Percentiles rank a stretch among this genome's conserved stretches.
Evolutionary conservation across 2,797 vertebrate genomes (phyloP).

Genomic region (Macropodus opercularis): DNA sequence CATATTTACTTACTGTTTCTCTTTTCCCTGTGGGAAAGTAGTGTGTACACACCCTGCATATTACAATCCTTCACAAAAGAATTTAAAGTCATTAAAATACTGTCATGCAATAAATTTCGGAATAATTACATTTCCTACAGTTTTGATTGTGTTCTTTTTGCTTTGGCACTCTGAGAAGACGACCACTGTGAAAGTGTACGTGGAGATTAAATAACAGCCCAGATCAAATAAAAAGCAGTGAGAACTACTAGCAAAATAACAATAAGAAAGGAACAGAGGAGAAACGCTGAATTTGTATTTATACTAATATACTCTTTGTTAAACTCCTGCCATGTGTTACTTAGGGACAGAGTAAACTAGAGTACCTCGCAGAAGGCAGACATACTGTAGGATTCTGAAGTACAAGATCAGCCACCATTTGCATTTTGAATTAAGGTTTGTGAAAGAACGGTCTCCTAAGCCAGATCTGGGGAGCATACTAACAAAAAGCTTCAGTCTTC

Average conservation of each 20-base stretch:
- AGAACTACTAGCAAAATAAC: not conserved
- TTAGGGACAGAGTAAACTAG: not conserved
- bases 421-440: constrained; percentile 63
- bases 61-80: constrained; percentile 17
- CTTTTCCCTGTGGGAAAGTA: constrained; percentile 12
- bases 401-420: constrained; percentile 55
- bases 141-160: not conserved
- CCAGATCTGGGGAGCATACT: constrained; percentile 34
- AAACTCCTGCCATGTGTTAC: not conserved
- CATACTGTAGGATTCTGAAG: constrained; percentile 40
- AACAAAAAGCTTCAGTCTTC: constrained; percentile 73
- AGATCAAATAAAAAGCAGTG: not conserved
- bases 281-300: not conserved
- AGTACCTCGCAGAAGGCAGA: constrained; percentile 22
- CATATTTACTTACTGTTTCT: constrained; percentile 36
- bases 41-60: not conserved
- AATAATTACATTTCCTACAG: not conserved
- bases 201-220: not conserved
- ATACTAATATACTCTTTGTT: not conserved
- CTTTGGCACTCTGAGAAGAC: constrained; percentile 2
- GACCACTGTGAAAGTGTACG: not conserved
- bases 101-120: not conserved
- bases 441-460: constrained; percentile 49
- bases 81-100: constrained; percentile 1
- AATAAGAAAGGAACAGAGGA: not conserved